Evolutionary conservation across 2,113 vertebrate genomes (phyloP).

Genomic region (Clarias macrocephalus): DNA sequence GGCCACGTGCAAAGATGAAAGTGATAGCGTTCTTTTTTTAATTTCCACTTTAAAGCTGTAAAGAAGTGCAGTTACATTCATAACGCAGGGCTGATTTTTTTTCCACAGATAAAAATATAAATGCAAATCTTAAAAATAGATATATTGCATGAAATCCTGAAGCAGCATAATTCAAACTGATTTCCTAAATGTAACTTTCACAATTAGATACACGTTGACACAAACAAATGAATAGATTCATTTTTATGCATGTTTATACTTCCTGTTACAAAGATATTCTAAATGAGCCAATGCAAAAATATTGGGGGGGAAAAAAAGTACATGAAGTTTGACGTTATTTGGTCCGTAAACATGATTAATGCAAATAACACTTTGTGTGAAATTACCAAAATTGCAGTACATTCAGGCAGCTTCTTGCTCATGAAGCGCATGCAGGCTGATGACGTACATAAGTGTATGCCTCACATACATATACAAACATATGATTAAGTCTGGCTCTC

Average conservation of each 20-base stretch:
- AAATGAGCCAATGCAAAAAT: constrained; percentile 60
- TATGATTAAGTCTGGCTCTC: constrained; percentile 44
- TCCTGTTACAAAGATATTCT: constrained; percentile 66
- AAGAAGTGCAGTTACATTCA: constrained; percentile 55
- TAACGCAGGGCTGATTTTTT: constrained; percentile 35
- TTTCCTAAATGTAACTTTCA: constrained; percentile 32
- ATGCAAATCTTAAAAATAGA: constrained; percentile 49
- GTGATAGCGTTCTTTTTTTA: constrained; percentile 47
- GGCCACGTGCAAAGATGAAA: constrained; percentile 38
- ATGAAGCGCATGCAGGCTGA: constrained; percentile 75
- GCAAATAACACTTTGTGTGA: constrained; percentile 56
- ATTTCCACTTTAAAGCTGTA: constrained; percentile 49
- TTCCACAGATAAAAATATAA: constrained; percentile 55
- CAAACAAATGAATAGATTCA: constrained; percentile 33
- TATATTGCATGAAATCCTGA: constrained; percentile 53
- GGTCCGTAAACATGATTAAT: constrained; percentile 67
- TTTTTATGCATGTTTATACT: constrained; percentile 70
- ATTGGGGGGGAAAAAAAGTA: constrained; percentile 26
- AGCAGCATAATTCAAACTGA: constrained; percentile 48
- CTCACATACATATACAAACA: constrained; percentile 43
- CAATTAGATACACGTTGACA: constrained; percentile 39
- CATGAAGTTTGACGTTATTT: constrained; percentile 60
- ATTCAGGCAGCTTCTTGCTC: constrained; percentile 75
- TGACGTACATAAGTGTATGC: constrained; percentile 62
- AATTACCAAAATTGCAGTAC: constrained; percentile 68